A percentile compares a stretch with the other conserved stretches of the same genome.
These are phyloP conservation scores for Hybos culiciformis DNA, from an alignment of 2,888 invertebrate genomes.

Conservation along the genomic window DNA sequence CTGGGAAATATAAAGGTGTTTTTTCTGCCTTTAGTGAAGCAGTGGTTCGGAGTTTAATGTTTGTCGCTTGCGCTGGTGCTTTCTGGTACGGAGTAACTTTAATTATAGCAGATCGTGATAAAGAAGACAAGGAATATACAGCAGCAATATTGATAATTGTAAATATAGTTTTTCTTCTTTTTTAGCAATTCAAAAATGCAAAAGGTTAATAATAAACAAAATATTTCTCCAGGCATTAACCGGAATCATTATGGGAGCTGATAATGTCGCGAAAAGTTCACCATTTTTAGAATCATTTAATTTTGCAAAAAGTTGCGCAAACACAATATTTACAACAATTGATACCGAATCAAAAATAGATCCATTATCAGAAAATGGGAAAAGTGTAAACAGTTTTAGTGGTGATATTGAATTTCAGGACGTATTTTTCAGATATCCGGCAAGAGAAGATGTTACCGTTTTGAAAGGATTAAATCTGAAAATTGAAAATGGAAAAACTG, in stretches of 20 bases:
- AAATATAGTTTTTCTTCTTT: conserved; percentile 24
- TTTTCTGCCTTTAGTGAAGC: conserved; percentile 57
- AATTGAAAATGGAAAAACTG: conserved; percentile 51
- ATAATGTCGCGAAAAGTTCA: conserved; percentile 60
- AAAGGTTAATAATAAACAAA: no score
- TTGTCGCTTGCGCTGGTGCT: conserved; percentile 57
- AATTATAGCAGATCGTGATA: conserved; percentile 49
- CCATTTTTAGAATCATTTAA: conserved; percentile 65
- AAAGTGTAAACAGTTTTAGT: conserved; percentile 40
- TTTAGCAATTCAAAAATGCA: no score
- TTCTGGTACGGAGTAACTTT: conserved; percentile 72
- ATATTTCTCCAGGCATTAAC: conserved; percentile 45
- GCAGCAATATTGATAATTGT: conserved; percentile 61
- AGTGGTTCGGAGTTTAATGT: conserved; percentile 59
- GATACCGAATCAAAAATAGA: conserved; percentile 61
- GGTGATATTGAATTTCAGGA: conserved; percentile 59
- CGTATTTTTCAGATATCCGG: conserved; percentile 65
- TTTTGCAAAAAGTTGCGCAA: conserved; percentile 59
- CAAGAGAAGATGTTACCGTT: conserved; percentile 56
- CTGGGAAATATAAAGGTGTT: conserved; percentile 49
- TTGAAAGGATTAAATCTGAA: conserved; percentile 51
- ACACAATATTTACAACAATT: conserved; percentile 58
- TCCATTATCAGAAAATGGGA: conserved; percentile 51
- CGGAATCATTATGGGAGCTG: conserved; percentile 63
- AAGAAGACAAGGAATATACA: conserved; percentile 47